These are phyloP conservation scores for Centropristis striata DNA, from an alignment of 2,113 vertebrate species.

Conservation along the genomic window DNA sequence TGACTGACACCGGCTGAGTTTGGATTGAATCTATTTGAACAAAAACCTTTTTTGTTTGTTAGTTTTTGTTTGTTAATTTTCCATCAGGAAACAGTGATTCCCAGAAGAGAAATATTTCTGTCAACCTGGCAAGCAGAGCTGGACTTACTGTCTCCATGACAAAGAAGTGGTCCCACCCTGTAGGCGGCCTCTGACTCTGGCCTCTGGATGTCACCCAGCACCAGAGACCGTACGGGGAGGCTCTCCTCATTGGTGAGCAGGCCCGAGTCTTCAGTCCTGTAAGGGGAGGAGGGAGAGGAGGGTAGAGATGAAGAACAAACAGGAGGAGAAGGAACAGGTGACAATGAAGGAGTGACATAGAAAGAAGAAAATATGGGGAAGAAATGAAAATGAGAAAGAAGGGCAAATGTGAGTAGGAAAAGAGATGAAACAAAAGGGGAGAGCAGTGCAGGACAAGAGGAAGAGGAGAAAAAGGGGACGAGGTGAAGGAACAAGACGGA, in stretches of 20 bases:
- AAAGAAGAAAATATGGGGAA: background rate
- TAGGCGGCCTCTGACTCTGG: slow-evolving; percentile 92
- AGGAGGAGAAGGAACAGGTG: background rate
- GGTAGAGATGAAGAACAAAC: background rate
- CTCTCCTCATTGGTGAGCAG: slow-evolving; percentile 92
- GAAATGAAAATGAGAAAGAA: too few species aligned
- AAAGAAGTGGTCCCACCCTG: slow-evolving; percentile 92
- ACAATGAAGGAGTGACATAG: background rate
- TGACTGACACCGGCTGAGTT: background rate
- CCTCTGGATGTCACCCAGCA: slow-evolving; percentile 91
- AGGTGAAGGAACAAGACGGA: too few species aligned
- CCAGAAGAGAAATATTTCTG: background rate
- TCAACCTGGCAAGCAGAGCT: slow-evolving; percentile 23
- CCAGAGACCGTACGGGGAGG: slow-evolving; percentile 90
- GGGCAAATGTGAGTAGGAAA: background rate
- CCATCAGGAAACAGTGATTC: background rate
- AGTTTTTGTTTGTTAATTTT: too few species aligned
- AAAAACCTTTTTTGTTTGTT: too few species aligned
- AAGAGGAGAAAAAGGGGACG: too few species aligned
- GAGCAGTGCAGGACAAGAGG: background rate
- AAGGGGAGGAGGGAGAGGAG: background rate
- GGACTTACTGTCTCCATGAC: slow-evolving; percentile 85
- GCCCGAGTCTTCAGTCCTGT: slow-evolving; percentile 93
- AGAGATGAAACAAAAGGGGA: background rate
- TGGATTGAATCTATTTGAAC: background rate